Conservation (phyloP, 2,113 vertebrate species). For the Nothocercus julius region DNA sequence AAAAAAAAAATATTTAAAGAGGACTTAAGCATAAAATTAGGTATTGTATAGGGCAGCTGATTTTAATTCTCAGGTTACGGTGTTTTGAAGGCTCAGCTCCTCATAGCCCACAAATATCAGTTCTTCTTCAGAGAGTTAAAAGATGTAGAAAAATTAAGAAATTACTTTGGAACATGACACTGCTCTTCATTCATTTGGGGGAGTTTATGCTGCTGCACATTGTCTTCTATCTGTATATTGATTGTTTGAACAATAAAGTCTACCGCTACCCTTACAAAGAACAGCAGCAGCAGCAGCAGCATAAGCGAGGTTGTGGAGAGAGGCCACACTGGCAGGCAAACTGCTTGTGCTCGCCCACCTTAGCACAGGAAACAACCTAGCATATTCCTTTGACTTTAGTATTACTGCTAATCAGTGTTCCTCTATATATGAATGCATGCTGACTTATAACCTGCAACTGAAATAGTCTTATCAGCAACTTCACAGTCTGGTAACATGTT, state of each 20-base stretch:
- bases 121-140: not conserved
- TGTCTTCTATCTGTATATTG: not conserved
- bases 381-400: not conserved
- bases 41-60: not conserved
- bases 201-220: not conserved
- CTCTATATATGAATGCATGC: fast-evolving
- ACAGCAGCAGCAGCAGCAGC: not conserved
- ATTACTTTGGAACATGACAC: not conserved
- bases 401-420: not conserved
- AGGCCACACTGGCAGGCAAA: not conserved
- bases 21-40: not conserved
- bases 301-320: not conserved
- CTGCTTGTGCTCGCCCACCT: not conserved
- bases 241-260: not conserved
- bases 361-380: not conserved
- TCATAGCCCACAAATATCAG: not conserved
- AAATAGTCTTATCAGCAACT: not conserved
- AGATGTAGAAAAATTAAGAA: not conserved
- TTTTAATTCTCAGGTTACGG: not conserved
- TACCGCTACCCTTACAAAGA: not conserved
- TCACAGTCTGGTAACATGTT: not conserved
- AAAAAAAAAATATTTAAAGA: not conserved
- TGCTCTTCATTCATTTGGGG: no score
- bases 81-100: not conserved
- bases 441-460: not conserved